Percentiles rank a stretch among this genome's conserved stretches.
phyloP scores from a whole-genome alignment of 2,797 vertebrate genomes.

The Etheostoma perlongum region DNA sequence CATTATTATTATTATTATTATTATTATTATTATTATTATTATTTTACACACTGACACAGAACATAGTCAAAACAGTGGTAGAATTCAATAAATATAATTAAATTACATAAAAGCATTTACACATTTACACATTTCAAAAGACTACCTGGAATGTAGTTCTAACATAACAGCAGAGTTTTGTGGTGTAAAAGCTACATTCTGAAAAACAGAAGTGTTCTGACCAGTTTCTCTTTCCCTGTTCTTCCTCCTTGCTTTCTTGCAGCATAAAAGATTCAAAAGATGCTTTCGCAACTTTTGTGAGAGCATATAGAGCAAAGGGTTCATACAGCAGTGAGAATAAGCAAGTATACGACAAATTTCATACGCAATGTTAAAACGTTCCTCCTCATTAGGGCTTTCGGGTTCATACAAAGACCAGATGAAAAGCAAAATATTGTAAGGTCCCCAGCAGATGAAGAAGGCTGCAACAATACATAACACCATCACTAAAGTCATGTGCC shows the following conservation, averaged over 20 bases:
- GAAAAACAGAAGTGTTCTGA: conserved; percentile 9
- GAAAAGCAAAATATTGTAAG: conserved; percentile 72
- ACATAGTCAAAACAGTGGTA: not conserved
- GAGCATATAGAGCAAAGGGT: conserved; percentile 79
- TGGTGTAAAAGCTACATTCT: conserved; percentile 10
- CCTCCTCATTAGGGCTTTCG: accelerated
- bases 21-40: too few species aligned
- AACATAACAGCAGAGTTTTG: conserved; percentile 7
- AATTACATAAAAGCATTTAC: not conserved
- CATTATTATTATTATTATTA: not conserved
- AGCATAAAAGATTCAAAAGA: conserved; percentile 56
- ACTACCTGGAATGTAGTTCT: not conserved
- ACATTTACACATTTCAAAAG: too few species aligned
- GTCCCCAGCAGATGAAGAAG: conserved; percentile 83
- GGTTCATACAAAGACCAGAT: not conserved
- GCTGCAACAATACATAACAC: conserved; percentile 73
- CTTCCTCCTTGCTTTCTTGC: not conserved
- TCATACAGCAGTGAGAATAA: conserved; percentile 83
- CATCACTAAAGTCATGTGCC: conserved; percentile 64
- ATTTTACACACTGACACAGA: not conserved
- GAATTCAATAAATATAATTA: not conserved
- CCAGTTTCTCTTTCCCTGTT: not conserved
- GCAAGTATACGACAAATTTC: conserved; percentile 70
- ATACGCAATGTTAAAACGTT: not conserved
- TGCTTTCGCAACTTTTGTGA: conserved; percentile 66